Conservation (phyloP, 2,797 vertebrate species). For the Vireo griseus region DNA sequence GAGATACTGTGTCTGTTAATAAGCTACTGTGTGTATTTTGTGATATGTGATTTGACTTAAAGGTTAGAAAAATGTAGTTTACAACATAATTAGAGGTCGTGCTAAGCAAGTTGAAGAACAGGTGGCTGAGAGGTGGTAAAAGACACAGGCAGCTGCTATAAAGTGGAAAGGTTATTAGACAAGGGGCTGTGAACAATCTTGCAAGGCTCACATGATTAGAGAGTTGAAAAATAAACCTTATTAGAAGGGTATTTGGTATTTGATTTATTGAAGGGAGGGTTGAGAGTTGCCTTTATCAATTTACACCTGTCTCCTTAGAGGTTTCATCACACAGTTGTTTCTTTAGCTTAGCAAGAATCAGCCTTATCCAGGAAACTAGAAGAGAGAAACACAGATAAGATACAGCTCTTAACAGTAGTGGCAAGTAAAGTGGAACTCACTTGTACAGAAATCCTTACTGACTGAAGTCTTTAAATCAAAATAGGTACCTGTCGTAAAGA, state of each 20-base stretch:
- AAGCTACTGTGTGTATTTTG: neutral
- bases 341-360: neutral
- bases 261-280: neutral
- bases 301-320: neutral
- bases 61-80: neutral
- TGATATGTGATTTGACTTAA: neutral
- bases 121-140: neutral
- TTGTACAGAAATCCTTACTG: neutral
- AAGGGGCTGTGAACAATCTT: neutral
- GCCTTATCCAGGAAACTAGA: neutral
- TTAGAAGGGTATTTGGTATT: neutral
- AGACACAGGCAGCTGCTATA: neutral
- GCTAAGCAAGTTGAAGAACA: neutral
- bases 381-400: neutral
- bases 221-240: neutral
- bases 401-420: neutral
- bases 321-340: neutral
- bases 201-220: neutral
- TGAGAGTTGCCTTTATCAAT: neutral
- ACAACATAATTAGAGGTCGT: neutral
- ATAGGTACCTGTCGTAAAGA: neutral
- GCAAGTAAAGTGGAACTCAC: neutral
- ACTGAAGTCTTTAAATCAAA: neutral
- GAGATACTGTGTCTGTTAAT: neutral
- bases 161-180: neutral